phyloP scores from a whole-genome alignment of 2,797 vertebrate genomes.

The Kryptopterus vitreolus region DNA sequence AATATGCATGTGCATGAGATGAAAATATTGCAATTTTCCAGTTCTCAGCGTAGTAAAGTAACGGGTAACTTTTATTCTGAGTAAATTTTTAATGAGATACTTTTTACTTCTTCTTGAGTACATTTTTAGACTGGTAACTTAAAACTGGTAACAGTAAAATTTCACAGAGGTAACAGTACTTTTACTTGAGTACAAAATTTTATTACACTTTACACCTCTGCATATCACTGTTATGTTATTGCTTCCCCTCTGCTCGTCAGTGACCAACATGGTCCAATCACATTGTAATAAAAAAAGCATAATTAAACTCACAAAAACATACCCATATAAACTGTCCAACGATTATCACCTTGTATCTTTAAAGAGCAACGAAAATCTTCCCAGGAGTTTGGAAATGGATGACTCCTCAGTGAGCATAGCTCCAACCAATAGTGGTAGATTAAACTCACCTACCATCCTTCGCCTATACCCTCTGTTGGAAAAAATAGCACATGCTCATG shows the following conservation, averaged over 20 bases:
- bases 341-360: neutral
- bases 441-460: conserved; percentile 61
- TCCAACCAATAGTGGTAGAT: conserved; percentile 56
- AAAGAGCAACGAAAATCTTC: conserved; percentile 47
- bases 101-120: no score
- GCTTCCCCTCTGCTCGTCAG: neutral
- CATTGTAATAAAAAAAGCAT: neutral
- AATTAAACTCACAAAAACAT: neutral
- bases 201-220: no score
- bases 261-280: neutral
- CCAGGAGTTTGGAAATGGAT: conserved; percentile 67
- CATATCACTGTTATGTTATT: neutral
- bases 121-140: no score
- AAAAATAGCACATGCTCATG: conserved; percentile 58
- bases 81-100: no score
- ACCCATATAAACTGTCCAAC: neutral
- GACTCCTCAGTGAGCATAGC: conserved; percentile 55
- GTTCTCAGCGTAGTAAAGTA: no score
- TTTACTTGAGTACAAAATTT: no score
- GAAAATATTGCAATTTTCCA: no score
- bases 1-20: no score
- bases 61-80: no score
- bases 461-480: conserved; percentile 60
- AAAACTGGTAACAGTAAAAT: no score
- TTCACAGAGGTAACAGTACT: no score